Base-by-base conservation (phyloP, 2,888 invertebrate species). In the Lycocerus yunnanus region DNA sequence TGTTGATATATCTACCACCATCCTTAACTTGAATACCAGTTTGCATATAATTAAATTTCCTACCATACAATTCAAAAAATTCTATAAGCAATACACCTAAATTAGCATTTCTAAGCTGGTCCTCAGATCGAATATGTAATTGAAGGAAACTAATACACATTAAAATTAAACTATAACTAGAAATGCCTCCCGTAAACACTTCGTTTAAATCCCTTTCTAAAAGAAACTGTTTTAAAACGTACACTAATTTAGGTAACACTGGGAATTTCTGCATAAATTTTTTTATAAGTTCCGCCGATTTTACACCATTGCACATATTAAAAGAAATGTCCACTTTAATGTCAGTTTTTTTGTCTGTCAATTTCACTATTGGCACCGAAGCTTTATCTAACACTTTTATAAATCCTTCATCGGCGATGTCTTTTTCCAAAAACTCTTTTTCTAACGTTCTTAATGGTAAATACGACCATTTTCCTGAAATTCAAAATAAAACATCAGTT, bases 151-250 rank as follows among this genome's bases (percentile, higher is more conserved):
- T 97, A 88, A 99, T 97, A 86, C 97, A 96, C 95, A 99, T 97
- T 81, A 99, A 93, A 87, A 99, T 98, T 82, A 99, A 92, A 85
- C 98, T 97, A 90, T 99, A 99, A 77, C 98, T 99, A 82, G 98
- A 97, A 88, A 99, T 98, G 87, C 99, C 99, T 79, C 99, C 98
- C 79, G 98, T 98, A 90, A 98, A 99, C 84, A 99, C 99, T 91
- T 99, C 99, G 89, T 99, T 99, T 85, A 99, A 92, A 90, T 98
- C 97, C 84, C 99, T 92, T 89, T 99, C 97, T 80, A 98, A 91
- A 80, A 99, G 92, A 90, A 99, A 99, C 90, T 99, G 99, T 90
- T 99, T 99, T 83, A 99, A 90, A 77, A 99, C 97, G 89, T 99
- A 93, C 84, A 99, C 98, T 85, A 99, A 90, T 84, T 97, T 97